These are phyloP conservation scores for Chelonus insularis DNA, from an alignment of 1,140 invertebrate species.

Conservation along the genomic window DNA sequence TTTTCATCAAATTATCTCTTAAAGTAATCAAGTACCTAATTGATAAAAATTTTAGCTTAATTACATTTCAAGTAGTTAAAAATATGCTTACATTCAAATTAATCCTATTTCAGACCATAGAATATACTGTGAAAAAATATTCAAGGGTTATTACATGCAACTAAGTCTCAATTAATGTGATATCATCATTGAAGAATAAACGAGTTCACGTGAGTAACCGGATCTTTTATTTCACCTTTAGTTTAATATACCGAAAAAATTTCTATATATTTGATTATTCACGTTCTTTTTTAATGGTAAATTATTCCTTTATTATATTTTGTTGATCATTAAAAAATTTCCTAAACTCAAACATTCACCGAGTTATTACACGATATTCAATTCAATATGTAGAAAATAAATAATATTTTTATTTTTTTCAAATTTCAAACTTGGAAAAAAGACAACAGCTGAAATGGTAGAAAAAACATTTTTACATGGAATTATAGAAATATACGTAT, in stretches of 20 bases:
- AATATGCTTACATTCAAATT: neutral
- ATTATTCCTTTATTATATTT: too few species aligned
- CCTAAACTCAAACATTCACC: too few species aligned
- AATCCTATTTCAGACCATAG: neutral
- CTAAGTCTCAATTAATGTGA: constrained; percentile 29
- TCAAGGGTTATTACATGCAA: constrained; percentile 5
- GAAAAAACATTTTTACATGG: neutral
- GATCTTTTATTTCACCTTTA: constrained; percentile 4
- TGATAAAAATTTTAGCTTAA: constrained; percentile 3
- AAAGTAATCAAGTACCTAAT: neutral
- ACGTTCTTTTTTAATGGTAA: too few species aligned
- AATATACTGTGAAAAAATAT: too few species aligned
- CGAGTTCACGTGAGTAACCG: constrained; percentile 12
- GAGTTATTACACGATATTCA: too few species aligned
- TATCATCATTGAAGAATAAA: constrained; percentile 23
- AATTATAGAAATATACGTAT: neutral
- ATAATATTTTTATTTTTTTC: too few species aligned
- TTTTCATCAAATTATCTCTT: neutral
- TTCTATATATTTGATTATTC: too few species aligned
- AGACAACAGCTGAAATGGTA: neutral
- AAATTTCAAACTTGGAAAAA: too few species aligned
- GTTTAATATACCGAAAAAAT: neutral
- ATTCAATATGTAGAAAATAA: too few species aligned
- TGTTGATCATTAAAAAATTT: too few species aligned
- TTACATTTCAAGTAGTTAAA: neutral